These are phyloP conservation scores for Shargacucullia verbasci DNA, from an alignment of 2,888 invertebrate species.

Conservation along the genomic window DNA sequence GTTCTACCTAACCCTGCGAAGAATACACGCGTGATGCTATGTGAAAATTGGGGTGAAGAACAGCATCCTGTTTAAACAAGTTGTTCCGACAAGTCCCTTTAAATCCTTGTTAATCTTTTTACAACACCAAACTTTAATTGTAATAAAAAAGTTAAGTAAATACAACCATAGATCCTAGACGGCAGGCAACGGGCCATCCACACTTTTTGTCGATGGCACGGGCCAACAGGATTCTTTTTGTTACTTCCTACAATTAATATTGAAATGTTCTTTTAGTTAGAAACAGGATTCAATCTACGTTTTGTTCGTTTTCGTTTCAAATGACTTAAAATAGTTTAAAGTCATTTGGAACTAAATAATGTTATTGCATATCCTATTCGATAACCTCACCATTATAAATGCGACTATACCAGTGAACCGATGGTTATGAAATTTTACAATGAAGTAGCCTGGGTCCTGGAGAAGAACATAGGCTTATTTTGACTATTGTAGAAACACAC, in stretches of 20 bases:
- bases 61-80: slow-evolving; percentile 2
- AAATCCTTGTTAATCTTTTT: slow-evolving; percentile 5
- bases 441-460: no score
- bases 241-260: slow-evolving; percentile 52
- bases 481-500: no score
- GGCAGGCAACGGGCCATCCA: slow-evolving; percentile 40
- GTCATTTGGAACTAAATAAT: neutral
- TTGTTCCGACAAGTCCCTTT: slow-evolving; percentile 5
- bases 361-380: no score
- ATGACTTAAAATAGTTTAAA: neutral
- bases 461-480: no score
- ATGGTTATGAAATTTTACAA: no score
- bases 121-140: neutral
- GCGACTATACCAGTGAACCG: no score
- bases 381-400: no score
- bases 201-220: slow-evolving; percentile 56
- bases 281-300: slow-evolving; percentile 16
- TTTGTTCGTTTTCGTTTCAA: slow-evolving; percentile 9
- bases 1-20: no score
- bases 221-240: slow-evolving; percentile 60
- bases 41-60: no score
- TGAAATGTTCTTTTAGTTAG: slow-evolving; percentile 26
- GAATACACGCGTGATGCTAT: no score
- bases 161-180: slow-evolving; percentile 51
- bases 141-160: slow-evolving; percentile 34